A percentile compares a stretch with the other conserved stretches of the same genome.
Conservation (phyloP, 2,113 vertebrate genomes). For the Probosciger aterrimus region DNA sequence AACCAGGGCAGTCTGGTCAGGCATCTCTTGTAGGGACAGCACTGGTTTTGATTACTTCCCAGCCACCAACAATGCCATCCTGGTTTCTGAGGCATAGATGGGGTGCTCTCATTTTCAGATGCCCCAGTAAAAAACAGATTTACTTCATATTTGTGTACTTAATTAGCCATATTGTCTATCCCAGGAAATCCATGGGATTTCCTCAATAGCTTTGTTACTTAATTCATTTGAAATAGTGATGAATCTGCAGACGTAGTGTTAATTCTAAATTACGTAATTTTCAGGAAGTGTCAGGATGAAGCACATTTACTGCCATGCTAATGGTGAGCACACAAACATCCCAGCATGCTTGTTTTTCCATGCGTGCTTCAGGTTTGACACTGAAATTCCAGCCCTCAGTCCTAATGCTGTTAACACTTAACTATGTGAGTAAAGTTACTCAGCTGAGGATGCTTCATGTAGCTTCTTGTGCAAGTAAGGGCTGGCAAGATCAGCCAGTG, state of each 20-base stretch:
- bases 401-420: neutral
- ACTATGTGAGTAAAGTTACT: neutral
- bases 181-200: neutral
- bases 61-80: neutral
- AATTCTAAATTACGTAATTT: constrained; percentile 36
- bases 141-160: neutral
- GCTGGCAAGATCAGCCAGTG: neutral
- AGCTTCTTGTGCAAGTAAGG: neutral
- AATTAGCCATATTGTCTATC: neutral
- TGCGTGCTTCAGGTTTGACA: neutral
- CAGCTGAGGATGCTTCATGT: neutral
- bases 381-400: neutral
- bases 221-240: constrained; percentile 26
- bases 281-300: constrained; percentile 24
- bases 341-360: neutral
- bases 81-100: neutral
- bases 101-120: neutral
- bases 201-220: constrained; percentile 15
- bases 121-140: neutral
- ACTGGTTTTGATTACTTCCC: neutral
- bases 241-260: constrained; percentile 13
- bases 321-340: neutral
- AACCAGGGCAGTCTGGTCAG: neutral
- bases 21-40: neutral
- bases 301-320: neutral